Evolutionary conservation across 2,113 vertebrate genomes (phyloP).

Genomic region (Crotophaga sulcirostris): DNA sequence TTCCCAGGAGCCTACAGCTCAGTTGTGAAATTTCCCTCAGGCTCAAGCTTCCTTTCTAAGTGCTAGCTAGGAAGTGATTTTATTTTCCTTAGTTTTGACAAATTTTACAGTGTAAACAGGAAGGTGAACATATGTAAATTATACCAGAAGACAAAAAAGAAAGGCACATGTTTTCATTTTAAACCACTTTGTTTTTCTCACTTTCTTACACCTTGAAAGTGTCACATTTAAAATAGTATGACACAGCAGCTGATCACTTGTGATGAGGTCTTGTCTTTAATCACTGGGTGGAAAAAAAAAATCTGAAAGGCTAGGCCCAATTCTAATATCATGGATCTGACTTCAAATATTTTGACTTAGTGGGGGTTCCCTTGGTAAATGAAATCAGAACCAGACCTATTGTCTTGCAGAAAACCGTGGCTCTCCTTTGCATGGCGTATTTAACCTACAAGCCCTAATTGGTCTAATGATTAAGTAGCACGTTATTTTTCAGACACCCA

Average conservation of each 20-base stretch:
- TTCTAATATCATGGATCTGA: background rate
- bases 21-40: slow-evolving; percentile 33
- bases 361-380: background rate
- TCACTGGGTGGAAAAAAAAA: background rate
- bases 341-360: background rate
- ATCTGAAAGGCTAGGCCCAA: background rate
- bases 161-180: background rate
- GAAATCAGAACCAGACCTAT: background rate
- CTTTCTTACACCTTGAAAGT: background rate
- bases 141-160: background rate
- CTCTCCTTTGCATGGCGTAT: background rate
- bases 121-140: background rate
- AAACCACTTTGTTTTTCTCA: background rate
- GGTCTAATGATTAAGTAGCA: slow-evolving; percentile 46
- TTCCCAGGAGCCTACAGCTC: background rate
- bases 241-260: background rate
- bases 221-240: background rate
- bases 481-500: slow-evolving; percentile 52
- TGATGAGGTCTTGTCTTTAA: background rate
- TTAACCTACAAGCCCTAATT: slow-evolving; percentile 41
- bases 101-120: background rate
- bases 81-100: slow-evolving; percentile 25
- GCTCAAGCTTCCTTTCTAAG: slow-evolving; percentile 14
- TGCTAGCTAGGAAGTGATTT: background rate
- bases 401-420: background rate